A percentile compares a stretch with the other conserved stretches of the same genome.
phyloP scores from a whole-genome alignment of 2,888 invertebrate genomes.

The Cataglyphis livida region DNA sequence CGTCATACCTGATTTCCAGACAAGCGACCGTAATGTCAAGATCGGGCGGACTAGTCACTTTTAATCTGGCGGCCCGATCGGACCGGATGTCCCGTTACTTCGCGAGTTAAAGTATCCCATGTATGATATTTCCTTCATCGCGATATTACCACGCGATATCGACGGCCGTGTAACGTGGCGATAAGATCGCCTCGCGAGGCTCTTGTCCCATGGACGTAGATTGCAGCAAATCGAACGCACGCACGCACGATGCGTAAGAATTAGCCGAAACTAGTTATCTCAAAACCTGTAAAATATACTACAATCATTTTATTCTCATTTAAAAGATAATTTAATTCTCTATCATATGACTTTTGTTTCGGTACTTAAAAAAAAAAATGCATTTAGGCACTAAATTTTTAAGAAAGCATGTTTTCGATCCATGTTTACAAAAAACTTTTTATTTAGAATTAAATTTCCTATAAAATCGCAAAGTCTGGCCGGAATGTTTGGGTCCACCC shows the following conservation, averaged over 20 bases:
- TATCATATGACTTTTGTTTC: too few relatives aligned
- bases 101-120: conserved; percentile 28
- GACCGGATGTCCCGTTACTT: conserved; percentile 45
- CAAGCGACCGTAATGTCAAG: conserved; percentile 33
- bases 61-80: conserved; percentile 26
- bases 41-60: conserved; percentile 14
- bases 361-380: too few relatives aligned
- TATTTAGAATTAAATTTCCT: too few relatives aligned
- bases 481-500: too few relatives aligned
- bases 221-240: background rate
- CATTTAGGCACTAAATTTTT: too few relatives aligned
- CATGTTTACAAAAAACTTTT: too few relatives aligned
- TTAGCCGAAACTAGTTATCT: conserved; percentile 54
- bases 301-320: too few relatives aligned
- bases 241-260: conserved; percentile 35
- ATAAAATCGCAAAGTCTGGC: too few relatives aligned
- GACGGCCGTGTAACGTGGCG: background rate
- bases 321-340: too few relatives aligned
- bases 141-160: conserved; percentile 42
- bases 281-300: too few relatives aligned
- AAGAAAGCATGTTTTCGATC: too few relatives aligned
- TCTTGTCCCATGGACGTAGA: background rate
- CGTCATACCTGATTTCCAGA: conserved; percentile 20
- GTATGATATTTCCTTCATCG: conserved; percentile 19
- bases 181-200: conserved; percentile 35